A percentile compares a stretch with the other conserved stretches of the same genome.
These are phyloP conservation scores for Lagopus muta DNA, from an alignment of 2,113 vertebrate genomes.

Conservation along the genomic window DNA sequence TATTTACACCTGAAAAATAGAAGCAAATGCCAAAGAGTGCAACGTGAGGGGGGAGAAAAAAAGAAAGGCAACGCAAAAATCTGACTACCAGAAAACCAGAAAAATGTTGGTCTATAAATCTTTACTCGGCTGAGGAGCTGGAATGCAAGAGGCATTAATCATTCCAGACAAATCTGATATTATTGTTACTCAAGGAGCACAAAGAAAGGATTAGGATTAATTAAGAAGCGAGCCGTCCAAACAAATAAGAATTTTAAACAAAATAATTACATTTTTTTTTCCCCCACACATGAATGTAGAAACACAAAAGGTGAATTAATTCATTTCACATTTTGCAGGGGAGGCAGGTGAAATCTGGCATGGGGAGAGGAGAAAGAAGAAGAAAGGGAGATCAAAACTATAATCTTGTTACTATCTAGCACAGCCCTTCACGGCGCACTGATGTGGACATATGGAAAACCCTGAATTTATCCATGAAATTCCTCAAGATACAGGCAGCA, in stretches of 20 bases:
- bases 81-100: background rate
- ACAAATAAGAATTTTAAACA: constrained; percentile 12
- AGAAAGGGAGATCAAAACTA: background rate
- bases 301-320: constrained; percentile 18
- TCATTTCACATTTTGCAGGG: background rate
- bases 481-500: background rate
- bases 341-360: background rate
- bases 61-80: background rate
- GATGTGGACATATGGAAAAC: background rate
- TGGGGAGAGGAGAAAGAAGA: background rate
- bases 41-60: accelerated
- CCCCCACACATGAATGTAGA: background rate
- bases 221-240: constrained; percentile 11
- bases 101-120: constrained; percentile 57
- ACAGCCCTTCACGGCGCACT: background rate
- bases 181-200: constrained; percentile 44
- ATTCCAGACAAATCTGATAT: constrained; percentile 57
- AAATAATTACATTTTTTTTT: constrained; percentile 35
- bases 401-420: background rate
- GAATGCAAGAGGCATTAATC: constrained; percentile 45
- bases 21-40: background rate
- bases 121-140: constrained; percentile 4
- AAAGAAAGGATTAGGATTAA: constrained; percentile 63
- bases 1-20: constrained; percentile 94
- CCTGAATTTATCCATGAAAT: background rate